These are phyloP conservation scores for Morpho helenor DNA, from an alignment of 2,888 invertebrate species.

Conservation along the genomic window DNA sequence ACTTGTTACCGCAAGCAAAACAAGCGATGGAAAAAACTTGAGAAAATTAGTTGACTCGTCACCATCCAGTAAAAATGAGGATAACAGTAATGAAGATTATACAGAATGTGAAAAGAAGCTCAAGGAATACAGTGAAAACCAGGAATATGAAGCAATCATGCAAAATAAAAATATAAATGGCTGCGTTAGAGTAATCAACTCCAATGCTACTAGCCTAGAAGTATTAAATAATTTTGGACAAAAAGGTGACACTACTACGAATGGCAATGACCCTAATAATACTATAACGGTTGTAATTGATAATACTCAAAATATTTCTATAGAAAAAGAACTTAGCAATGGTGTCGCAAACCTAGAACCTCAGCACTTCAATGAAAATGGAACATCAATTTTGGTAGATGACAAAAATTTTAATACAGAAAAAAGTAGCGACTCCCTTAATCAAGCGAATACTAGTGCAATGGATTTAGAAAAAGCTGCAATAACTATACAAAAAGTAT, in stretches of 20 bases:
- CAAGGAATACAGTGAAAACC: neutral
- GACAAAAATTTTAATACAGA: no score
- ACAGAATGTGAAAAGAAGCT: neutral
- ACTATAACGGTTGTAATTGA: neutral
- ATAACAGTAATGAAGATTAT: neutral
- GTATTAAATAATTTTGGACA: neutral
- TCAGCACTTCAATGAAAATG: conserved; percentile 10
- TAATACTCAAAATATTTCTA: neutral
- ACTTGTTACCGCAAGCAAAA: no score
- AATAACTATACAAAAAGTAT: conserved; percentile 79
- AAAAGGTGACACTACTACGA: neutral
- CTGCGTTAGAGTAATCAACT: neutral
- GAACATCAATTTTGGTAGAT: no score
- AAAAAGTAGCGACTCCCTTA: conserved; percentile 20
- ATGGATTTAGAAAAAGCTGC: conserved; percentile 76
- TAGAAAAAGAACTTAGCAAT: no score
- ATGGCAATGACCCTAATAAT: neutral
- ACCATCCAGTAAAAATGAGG: no score
- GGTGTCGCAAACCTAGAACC: no score
- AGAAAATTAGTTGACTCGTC: no score
- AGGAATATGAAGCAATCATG: neutral
- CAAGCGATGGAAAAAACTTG: no score
- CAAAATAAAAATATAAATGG: neutral
- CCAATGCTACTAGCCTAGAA: neutral
- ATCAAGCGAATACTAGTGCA: conserved; percentile 30